These are phyloP conservation scores for Sula dactylatra DNA, from an alignment of 2,113 vertebrate species.

Conservation along the genomic window DNA sequence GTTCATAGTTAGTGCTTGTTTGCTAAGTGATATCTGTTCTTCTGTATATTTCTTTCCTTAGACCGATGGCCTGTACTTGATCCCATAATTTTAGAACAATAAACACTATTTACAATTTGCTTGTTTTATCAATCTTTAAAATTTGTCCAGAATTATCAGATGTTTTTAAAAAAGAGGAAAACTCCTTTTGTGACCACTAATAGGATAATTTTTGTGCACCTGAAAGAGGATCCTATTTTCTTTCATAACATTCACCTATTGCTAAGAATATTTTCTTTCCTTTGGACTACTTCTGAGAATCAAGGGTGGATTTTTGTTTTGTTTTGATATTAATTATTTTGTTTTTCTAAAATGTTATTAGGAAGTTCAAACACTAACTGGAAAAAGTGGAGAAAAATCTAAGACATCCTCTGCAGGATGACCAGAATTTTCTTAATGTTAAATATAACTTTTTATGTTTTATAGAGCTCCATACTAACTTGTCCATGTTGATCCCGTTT, in stretches of 20 bases:
- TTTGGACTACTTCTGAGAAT: not conserved
- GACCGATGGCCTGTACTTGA: not conserved
- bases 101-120: not conserved
- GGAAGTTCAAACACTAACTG: not conserved
- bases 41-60: not conserved
- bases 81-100: not conserved
- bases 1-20: not conserved
- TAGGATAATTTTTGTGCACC: not conserved
- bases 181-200: not conserved
- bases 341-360: not conserved
- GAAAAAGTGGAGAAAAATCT: not conserved
- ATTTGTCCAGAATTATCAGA: not conserved
- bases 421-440: not conserved
- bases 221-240: not conserved
- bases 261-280: not conserved
- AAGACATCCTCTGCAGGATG: not conserved
- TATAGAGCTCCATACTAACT: not conserved
- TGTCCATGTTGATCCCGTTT: not conserved
- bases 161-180: not conserved
- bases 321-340: not conserved
- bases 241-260: not conserved
- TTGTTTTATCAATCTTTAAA: not conserved
- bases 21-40: not conserved
- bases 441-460: not conserved
- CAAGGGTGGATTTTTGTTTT: fast-evolving